A percentile compares a stretch with the other conserved stretches of the same genome.
Evolutionary conservation across 2,113 vertebrate genomes (phyloP).

Genomic region (Psammodynastes pulverulentus): DNA sequence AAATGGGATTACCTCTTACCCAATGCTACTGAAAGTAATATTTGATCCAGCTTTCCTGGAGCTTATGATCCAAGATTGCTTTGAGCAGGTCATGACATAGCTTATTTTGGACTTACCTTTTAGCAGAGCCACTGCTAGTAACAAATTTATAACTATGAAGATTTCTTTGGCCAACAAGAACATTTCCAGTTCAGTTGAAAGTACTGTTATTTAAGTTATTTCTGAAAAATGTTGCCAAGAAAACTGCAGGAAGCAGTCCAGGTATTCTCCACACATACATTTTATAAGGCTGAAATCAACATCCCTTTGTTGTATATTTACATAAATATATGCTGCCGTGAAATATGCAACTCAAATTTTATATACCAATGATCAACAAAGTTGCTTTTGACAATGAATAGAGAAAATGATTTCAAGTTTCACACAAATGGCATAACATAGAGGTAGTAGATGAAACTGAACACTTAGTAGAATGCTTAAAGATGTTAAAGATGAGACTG

Average conservation of each 20-base stretch:
- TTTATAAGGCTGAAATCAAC: neutral
- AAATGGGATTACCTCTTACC: neutral
- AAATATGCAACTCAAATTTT: neutral
- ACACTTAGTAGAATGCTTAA: neutral
- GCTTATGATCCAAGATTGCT: neutral
- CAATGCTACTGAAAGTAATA: neutral
- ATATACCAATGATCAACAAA: neutral
- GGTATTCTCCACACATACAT: neutral
- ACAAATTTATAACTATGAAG: neutral
- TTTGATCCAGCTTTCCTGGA: neutral
- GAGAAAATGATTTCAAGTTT: neutral
- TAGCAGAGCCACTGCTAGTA: neutral
- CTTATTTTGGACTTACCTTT: neutral
- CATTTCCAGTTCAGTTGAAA: neutral
- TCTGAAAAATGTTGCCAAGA: neutral
- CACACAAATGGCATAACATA: neutral
- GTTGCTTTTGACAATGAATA: neutral
- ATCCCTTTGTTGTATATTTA: neutral
- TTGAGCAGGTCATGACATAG: neutral
- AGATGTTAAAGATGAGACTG: neutral
- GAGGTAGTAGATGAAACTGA: neutral
- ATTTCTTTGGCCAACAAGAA: neutral
- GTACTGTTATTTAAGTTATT: neutral
- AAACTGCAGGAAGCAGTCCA: neutral
- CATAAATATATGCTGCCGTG: neutral